Percentiles rank a stretch among this genome's conserved stretches.
Evolutionary conservation across 2,113 vertebrate genomes (phyloP).

Genomic region (Aplodontia rufa): DNA sequence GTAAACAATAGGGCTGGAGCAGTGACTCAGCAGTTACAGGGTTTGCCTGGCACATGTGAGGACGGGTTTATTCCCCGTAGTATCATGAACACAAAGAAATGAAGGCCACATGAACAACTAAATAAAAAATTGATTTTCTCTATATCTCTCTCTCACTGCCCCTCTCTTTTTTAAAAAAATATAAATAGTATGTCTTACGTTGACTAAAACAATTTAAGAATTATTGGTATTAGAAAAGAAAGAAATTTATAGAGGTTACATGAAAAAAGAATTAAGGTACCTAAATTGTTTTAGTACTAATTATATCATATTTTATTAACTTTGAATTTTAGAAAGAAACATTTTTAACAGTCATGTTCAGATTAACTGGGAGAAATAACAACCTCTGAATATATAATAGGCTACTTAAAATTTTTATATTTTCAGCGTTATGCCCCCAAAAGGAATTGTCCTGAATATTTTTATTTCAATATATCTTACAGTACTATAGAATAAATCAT

Average conservation of each 20-base stretch:
- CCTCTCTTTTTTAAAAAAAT: no score
- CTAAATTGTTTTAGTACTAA: neutral
- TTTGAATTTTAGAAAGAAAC: slow-evolving; percentile 8
- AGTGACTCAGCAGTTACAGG: no score
- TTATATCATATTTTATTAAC: neutral
- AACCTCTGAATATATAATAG: neutral
- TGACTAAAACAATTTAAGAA: neutral
- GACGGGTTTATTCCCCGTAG: no score
- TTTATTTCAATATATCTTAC: neutral
- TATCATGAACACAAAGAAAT: no score
- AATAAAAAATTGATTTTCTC: no score
- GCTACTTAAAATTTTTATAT: neutral
- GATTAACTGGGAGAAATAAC: neutral
- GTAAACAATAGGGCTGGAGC: no score
- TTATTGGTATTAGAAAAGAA: neutral
- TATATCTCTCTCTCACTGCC: no score
- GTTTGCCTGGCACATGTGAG: no score
- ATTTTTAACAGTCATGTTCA: neutral
- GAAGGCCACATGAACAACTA: no score
- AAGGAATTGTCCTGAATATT: neutral
- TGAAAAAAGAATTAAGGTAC: neutral
- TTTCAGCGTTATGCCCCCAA: neutral
- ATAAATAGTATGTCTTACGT: neutral
- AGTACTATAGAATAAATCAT: neutral
- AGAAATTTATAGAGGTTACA: neutral